Base-by-base conservation (phyloP, 2,113 vertebrate species). In the Labeo catla region DNA sequence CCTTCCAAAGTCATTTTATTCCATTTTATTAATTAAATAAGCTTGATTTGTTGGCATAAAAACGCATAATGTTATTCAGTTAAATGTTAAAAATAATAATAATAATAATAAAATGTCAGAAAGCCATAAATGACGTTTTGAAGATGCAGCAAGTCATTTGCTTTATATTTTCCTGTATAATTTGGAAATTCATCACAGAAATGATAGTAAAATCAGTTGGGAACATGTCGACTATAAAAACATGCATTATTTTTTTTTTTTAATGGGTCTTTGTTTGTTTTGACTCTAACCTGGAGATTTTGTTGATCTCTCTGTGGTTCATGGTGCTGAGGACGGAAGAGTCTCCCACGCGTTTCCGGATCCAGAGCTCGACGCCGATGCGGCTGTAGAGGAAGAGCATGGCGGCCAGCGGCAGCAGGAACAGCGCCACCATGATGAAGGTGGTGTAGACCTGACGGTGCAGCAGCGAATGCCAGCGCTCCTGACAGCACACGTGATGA, bases 361-460 rank as follows among this genome's bases (percentile, higher is more conserved):
- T 94, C 96, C 96, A 96, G 86, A 96, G 84, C 88, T 96, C 93
- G 2, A 96, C 93, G 57, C 90, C 93, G 5, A 96, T 96, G 63
- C 95, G 93, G 0, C 94, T 95, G 90, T 96, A 96, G 57, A 96
- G 94, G 61, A 96, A 92, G 10, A 96, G 88, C 95, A 96, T 96
- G 87, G 94, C 91, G 0, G 93, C 90, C 87, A 96, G 86, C 0
- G 96, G 95, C 21, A 96, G 89, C 80, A 96, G 90, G 92, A 96
- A 96, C 13, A 96, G 92, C 1, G 94, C 95, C 92, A 95, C 95
- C 93, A 96, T 93, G 90, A 95, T 96, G 92, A 96, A 96, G 57
- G 95, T 96, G 87, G 94, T 93, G 90, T 96, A 96, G 0, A 83
- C 91, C 90, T 94, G 93, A 1, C 95, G 90, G 65, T 96, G 94